phyloP scores from a whole-genome alignment of 1,140 invertebrate genomes.

The Megalonaias nervosa region DNA sequence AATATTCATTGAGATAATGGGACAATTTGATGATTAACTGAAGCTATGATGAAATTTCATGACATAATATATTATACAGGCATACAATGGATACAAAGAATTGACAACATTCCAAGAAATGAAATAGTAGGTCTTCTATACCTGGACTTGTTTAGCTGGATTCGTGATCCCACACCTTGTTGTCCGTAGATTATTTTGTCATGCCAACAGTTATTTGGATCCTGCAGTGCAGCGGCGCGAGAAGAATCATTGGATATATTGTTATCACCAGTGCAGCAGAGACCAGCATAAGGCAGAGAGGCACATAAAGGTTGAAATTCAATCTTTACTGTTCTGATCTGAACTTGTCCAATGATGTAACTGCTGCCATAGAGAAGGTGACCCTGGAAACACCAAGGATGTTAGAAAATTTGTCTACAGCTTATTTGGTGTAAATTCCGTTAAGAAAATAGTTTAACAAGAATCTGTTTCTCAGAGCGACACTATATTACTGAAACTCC shows the following conservation, averaged over 20 bases:
- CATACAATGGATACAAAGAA: no score
- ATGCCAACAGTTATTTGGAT: constrained; percentile 5
- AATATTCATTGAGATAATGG: background rate
- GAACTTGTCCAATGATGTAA: constrained; percentile 55
- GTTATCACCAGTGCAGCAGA: constrained; percentile 45
- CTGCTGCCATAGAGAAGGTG: constrained; percentile 33
- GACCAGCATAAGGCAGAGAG: constrained; percentile 13
- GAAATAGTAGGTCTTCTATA: constrained; percentile 14
- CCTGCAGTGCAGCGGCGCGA: background rate
- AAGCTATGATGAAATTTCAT: background rate
- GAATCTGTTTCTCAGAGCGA: no score
- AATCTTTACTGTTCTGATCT: constrained; percentile 52
- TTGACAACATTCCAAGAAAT: no score
- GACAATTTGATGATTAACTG: background rate
- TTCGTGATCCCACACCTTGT: constrained; percentile 50
- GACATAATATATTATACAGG: background rate
- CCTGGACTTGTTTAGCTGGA: constrained; percentile 54
- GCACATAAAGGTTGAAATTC: constrained; percentile 32
- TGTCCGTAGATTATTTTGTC: constrained; percentile 43
- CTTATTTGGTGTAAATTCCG: background rate
- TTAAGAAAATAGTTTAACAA: no score
- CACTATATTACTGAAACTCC: no score
- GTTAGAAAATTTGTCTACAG: background rate
- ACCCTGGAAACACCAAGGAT: constrained; percentile 4
- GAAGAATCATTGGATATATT: background rate